Conservation (phyloP, 2,797 vertebrate genomes). For the Coregonus ussuriensis region DNA sequence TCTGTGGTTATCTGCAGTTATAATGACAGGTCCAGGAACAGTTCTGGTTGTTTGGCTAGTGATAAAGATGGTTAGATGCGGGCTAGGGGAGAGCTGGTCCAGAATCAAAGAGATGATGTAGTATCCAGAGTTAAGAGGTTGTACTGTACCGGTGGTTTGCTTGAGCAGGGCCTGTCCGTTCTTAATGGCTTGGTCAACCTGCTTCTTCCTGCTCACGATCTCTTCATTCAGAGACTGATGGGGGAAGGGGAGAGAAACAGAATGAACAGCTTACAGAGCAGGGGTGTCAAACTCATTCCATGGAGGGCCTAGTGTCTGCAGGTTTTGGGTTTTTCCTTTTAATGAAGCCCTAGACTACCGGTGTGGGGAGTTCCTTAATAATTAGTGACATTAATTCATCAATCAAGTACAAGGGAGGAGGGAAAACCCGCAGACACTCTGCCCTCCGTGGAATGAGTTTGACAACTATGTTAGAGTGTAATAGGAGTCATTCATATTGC, state of each 20-base stretch:
- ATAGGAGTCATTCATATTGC: neutral
- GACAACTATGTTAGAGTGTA: no score
- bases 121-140: neutral
- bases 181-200: conserved; percentile 95
- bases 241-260: neutral
- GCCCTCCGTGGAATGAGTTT: no score
- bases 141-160: conserved; percentile 90
- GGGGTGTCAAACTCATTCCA: no score
- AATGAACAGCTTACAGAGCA: neutral
- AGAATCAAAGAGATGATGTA: neutral
- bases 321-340: no score
- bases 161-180: conserved; percentile 96
- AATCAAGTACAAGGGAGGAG: no score
- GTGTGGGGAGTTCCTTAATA: no score
- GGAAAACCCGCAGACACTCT: no score
- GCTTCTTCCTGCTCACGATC: conserved; percentile 94
- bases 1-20: neutral
- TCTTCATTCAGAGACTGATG: conserved; percentile 92
- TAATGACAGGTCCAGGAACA: neutral
- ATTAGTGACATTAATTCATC: no score
- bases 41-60: neutral
- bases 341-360: no score
- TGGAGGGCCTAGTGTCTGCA: no score
- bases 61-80: neutral
- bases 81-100: neutral